These are phyloP conservation scores for Tetraneura akinire DNA, from an alignment of 1,140 invertebrate species.

Conservation along the genomic window DNA sequence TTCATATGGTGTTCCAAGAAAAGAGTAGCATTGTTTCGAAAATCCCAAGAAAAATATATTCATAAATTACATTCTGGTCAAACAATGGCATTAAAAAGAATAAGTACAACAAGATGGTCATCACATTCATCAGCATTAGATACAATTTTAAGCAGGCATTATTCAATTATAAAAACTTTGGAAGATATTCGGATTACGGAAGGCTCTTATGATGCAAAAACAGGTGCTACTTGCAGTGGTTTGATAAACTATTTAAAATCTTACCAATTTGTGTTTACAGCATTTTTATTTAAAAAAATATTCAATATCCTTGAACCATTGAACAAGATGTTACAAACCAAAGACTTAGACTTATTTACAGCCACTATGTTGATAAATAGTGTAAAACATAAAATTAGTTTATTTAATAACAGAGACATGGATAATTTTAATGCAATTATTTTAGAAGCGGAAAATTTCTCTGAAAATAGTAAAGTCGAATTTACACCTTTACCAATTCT, in stretches of 20 bases:
- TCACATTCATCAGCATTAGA: neutral
- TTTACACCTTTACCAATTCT: neutral
- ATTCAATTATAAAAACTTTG: neutral
- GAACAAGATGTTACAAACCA: neutral
- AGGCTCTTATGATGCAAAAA: neutral
- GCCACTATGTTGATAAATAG: neutral
- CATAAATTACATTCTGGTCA: neutral
- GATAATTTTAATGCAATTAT: neutral
- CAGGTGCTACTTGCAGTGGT: neutral
- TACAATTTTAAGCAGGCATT: neutral
- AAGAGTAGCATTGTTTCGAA: conserved; percentile 1
- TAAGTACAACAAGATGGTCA: neutral
- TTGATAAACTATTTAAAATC: neutral
- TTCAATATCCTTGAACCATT: neutral
- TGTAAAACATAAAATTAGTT: neutral
- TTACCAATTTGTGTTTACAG: neutral
- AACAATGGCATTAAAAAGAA: neutral
- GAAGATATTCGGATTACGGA: neutral
- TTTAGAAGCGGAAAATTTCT: neutral
- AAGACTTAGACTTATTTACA: neutral
- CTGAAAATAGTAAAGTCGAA: neutral
- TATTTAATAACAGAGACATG: neutral
- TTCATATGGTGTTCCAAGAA: neutral
- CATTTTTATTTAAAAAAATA: neutral
- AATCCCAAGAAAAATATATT: neutral